phyloP scores from a whole-genome alignment of 2,888 invertebrate genomes.

The Bruchidius siliquastri region DNA sequence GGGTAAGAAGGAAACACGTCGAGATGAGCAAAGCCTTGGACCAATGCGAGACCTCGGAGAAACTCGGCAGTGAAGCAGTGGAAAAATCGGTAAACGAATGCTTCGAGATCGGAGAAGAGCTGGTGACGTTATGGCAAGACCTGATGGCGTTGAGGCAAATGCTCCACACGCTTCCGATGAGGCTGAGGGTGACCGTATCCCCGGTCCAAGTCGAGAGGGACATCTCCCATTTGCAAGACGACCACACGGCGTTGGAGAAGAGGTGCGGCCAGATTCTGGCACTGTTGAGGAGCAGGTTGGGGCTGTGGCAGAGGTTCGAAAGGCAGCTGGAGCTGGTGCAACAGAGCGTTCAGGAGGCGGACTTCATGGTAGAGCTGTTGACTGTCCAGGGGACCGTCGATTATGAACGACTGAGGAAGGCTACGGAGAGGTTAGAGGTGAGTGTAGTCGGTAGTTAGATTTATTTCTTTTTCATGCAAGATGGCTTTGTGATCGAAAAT shows the following conservation, averaged over 20 bases:
- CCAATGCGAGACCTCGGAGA: slow-evolving; percentile 68
- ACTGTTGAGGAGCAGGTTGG: slow-evolving; percentile 60
- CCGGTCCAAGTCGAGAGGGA: slow-evolving; percentile 66
- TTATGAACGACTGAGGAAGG: slow-evolving; percentile 75
- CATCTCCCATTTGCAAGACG: slow-evolving; percentile 69
- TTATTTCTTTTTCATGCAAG: too few species aligned
- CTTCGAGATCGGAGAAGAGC: slow-evolving; percentile 64
- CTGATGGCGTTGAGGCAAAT: slow-evolving; percentile 70
- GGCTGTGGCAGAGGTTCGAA: slow-evolving; percentile 74
- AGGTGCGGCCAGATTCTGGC: slow-evolving; percentile 65
- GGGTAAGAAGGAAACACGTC: slow-evolving; percentile 64
- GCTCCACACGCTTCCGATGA: slow-evolving; percentile 71
- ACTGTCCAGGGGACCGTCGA: slow-evolving; percentile 82
- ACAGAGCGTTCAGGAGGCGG: slow-evolving; percentile 77
- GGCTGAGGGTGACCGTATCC: slow-evolving; percentile 70
- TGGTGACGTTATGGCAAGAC: slow-evolving; percentile 71
- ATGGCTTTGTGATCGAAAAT: too few species aligned
- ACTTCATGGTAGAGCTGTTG: slow-evolving; percentile 81
- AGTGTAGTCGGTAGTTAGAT: slow-evolving; percentile 40
- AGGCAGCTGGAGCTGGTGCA: slow-evolving; percentile 73
- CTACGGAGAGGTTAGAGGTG: slow-evolving; percentile 81
- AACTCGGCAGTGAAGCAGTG: slow-evolving; percentile 70
- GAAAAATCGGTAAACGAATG: slow-evolving; percentile 72
- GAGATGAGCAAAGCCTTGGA: slow-evolving; percentile 60
- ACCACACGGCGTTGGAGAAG: slow-evolving; percentile 67